Evolutionary conservation across 30 jellyfish, hydroid and myxozoan species (phyloP).

Genomic region (Sanderia malayensis): DNA sequence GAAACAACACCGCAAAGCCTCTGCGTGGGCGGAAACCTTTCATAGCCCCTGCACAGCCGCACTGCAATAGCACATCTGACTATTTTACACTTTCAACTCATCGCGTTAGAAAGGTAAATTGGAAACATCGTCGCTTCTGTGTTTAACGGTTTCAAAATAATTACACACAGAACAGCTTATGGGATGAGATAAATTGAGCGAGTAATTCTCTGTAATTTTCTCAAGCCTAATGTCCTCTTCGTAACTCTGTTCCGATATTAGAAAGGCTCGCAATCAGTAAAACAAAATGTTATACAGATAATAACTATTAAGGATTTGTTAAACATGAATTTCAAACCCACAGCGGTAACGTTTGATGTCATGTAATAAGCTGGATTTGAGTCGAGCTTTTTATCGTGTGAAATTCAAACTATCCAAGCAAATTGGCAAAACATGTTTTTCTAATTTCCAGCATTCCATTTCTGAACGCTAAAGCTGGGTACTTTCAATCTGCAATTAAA

Average conservation of each 20-base stretch:
- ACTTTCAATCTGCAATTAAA: no score
- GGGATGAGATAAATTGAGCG: constrained; percentile 2
- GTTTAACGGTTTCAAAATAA: background rate
- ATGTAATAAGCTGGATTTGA: background rate
- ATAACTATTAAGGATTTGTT: constrained; percentile 1
- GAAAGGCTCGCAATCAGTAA: background rate
- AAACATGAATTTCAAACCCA: background rate
- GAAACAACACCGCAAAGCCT: no score
- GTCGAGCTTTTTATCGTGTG: constrained; percentile 1
- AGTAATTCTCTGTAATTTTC: background rate
- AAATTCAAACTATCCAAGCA: background rate
- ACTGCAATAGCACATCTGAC: no score
- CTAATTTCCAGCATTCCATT: background rate
- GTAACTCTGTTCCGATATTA: background rate
- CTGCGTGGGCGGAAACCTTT: no score
- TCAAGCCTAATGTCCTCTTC: no score
- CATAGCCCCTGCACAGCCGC: no score
- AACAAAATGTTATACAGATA: background rate
- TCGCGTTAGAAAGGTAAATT: background rate
- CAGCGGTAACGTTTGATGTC: background rate
- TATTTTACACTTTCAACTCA: no score
- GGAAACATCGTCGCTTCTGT: background rate
- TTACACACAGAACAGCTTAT: background rate
- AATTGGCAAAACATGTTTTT: constrained; percentile 10
- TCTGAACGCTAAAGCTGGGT: background rate